A percentile compares a stretch with the other conserved stretches of the same genome.
Conservation (phyloP, 2,888 invertebrate species). For the Scrobipalpa atriplicella region DNA sequence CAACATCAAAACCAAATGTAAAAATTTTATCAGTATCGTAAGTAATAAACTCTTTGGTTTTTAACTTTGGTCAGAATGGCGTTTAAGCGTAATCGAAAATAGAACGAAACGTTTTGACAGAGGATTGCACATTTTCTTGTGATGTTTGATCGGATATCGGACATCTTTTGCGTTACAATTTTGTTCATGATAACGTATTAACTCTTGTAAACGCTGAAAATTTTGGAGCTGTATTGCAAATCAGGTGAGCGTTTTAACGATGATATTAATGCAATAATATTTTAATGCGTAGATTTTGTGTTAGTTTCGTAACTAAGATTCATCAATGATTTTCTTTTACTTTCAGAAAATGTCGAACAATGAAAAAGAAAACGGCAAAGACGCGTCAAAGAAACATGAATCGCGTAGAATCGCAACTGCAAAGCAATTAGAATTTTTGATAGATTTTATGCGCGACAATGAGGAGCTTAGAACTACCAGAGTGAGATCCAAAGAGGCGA, state of each 20-base stretch:
- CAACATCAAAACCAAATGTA: neutral
- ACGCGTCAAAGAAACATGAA: neutral
- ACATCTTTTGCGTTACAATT: constrained; percentile 14
- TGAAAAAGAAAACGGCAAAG: constrained; percentile 4
- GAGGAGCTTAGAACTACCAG: neutral
- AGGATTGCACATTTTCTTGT: neutral
- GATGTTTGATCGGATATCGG: neutral
- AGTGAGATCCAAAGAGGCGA: neutral
- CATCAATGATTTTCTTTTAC: neutral
- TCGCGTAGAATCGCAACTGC: constrained; percentile 8
- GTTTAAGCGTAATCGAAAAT: constrained; percentile 17
- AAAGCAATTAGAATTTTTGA: constrained; percentile 2
- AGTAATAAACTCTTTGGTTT: neutral
- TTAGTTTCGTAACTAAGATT: neutral
- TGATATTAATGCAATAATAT: neutral
- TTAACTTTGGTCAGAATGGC: neutral
- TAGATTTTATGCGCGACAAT: constrained; percentile 15
- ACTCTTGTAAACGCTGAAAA: neutral
- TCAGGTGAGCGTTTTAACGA: neutral
- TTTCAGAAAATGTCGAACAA: neutral
- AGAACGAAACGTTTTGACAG: constrained; percentile 3
- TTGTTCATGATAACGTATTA: neutral
- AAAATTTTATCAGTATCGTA: neutral
- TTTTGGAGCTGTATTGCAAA: neutral
- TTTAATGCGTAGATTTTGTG: neutral